phyloP scores from a whole-genome alignment of 1,140 invertebrate genomes.

The Drosophila takahashii region DNA sequence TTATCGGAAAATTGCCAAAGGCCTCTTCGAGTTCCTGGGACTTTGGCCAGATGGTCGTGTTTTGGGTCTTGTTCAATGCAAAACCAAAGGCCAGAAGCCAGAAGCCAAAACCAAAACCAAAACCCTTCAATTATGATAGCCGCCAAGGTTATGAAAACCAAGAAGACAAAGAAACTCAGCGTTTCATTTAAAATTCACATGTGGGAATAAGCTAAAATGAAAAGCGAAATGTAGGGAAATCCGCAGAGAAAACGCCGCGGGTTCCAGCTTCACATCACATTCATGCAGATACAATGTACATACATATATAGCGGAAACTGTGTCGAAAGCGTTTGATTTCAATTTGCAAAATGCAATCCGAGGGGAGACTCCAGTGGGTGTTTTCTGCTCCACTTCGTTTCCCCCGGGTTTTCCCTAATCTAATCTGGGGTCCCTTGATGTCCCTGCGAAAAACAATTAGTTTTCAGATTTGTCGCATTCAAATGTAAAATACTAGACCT shows the following conservation, averaged over 20 bases:
- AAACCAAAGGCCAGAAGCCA: background rate
- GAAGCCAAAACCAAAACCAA: background rate
- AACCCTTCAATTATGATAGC: conserved; percentile 25
- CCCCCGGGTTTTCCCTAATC: background rate
- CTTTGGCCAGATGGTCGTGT: too few relatives aligned
- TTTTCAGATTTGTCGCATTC: background rate
- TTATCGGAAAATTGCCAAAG: too few relatives aligned
- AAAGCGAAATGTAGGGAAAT: conserved; percentile 24
- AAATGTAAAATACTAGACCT: too few relatives aligned
- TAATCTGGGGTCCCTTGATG: background rate
- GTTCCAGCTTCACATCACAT: background rate
- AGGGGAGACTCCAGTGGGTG: conserved; percentile 2
- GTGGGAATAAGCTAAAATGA: conserved; percentile 10
- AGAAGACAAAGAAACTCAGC: conserved; percentile 37
- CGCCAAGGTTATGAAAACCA: conserved; percentile 6
- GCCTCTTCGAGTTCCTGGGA: too few relatives aligned
- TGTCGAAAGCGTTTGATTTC: conserved; percentile 65
- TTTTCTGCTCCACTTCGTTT: background rate
- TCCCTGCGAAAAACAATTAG: background rate
- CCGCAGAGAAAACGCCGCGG: conserved; percentile 30
- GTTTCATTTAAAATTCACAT: conserved; percentile 72
- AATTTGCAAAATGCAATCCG: conserved; percentile 46
- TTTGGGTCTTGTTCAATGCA: conserved; percentile 1
- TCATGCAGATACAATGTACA: too few relatives aligned
- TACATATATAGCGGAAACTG: conserved; percentile 14